Evolutionary conservation across 2,113 vertebrate species (phyloP).

Genomic region (Daboia siamensis): DNA sequence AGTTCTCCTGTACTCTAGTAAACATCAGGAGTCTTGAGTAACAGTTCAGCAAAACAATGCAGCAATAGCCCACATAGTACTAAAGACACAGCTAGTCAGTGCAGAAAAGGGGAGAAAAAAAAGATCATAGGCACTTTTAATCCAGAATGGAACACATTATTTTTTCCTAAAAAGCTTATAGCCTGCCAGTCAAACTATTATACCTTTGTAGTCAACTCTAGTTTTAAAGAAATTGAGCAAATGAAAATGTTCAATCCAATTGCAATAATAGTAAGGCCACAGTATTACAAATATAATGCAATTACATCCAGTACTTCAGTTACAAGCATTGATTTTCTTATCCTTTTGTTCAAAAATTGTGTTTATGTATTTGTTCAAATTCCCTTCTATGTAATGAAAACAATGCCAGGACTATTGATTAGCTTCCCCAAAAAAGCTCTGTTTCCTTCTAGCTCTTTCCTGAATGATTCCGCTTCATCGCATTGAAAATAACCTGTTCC

Average conservation of each 20-base stretch:
- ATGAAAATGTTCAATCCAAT: not conserved
- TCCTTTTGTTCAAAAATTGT: not conserved
- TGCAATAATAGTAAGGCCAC: not conserved
- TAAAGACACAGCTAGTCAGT: not conserved
- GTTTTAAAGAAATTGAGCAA: not conserved
- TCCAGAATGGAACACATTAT: not conserved
- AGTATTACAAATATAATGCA: constrained; percentile 1
- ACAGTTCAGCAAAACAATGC: not conserved
- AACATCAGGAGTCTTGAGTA: not conserved
- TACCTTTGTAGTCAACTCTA: not conserved
- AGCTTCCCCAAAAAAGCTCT: not conserved
- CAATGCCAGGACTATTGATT: not conserved
- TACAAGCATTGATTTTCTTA: not conserved
- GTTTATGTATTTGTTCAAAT: not conserved
- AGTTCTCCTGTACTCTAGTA: no score
- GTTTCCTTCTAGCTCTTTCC: not conserved
- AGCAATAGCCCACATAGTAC: not conserved
- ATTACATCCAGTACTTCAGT: not conserved
- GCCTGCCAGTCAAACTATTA: not conserved
- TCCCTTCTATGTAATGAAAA: not conserved
- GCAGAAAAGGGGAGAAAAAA: not conserved
- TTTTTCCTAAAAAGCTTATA: not conserved
- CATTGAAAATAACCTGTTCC: not conserved
- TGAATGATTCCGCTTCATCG: not conserved
- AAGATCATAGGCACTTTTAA: not conserved